Evolutionary conservation across 2,888 invertebrate genomes (phyloP), one percentile per base, ranked within the genome.

Genomic region (Agrypnus murinus): DNA sequence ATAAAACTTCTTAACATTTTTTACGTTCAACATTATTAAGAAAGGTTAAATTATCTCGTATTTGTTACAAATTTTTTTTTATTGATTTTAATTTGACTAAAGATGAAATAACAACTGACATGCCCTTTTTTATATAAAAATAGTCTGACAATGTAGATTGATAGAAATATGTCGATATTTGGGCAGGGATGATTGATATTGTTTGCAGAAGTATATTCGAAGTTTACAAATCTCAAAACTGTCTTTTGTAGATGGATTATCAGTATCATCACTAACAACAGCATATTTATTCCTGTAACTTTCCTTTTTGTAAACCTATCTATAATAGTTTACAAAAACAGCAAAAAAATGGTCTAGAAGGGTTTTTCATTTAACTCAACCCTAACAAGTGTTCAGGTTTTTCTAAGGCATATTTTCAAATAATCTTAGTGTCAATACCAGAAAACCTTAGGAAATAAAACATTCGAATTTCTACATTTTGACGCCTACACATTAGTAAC

Each of bases 81-180:
- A 43, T 43, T 43, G 43, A 12, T 43, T 43, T 43, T 10, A 43
- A 14, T 43, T 43, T 43, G 43, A 43, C 25, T 31, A 19, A 31
- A 25, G 31, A 2, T 34, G 19, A 7, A 34, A 62, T 48, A 63
- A 50, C 9, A 31, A 63, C 50, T 34, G 19, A 15, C 59, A 19
- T 38, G 50, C 48, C 50, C 36, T 36, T 12, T 48, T 50, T 63
- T 63, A 36, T 12, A 50, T 63, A 48, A 63, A 48, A 62, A 62
- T 34, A 48, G 34, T 48, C 46, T 62, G 46, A 48, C 46, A 62
- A 34, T 34, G 34, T 38, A 38, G 48, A 63, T 63, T 63, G 62
- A 63, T 50, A 36, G 34, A 50, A 25, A 34, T 19, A 48, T 50
- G 48, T 63, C 48, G 62, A 63, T 25, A 14, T 50, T 50, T 34